Percentiles rank a stretch among this genome's conserved stretches.
Evolutionary conservation across 1,140 invertebrate genomes (phyloP).

Genomic region (Phortica variegata): DNA sequence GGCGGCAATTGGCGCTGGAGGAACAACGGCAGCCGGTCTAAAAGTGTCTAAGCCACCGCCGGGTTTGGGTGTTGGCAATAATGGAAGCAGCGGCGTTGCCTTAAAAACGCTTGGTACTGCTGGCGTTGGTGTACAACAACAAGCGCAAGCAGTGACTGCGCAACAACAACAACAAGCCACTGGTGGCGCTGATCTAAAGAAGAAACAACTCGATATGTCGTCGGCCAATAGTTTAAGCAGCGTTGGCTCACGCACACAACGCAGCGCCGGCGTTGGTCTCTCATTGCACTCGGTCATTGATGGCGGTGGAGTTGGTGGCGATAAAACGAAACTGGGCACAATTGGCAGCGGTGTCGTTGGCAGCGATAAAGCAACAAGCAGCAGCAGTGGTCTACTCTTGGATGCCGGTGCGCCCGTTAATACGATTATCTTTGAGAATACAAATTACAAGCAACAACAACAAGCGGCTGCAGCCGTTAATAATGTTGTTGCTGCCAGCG

Average conservation of each 20-base stretch:
- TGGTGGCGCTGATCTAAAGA: no score
- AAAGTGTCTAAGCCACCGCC: slow-evolving; percentile 17
- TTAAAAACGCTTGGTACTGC: not conserved
- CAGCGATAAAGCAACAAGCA: slow-evolving; percentile 5
- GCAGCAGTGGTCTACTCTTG: slow-evolving; percentile 17
- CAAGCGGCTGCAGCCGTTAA: slow-evolving; percentile 62
- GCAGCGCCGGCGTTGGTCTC: not conserved
- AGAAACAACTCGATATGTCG: no score
- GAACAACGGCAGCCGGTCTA: slow-evolving; percentile 10
- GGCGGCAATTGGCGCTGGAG: slow-evolving; percentile 20
- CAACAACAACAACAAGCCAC: no score
- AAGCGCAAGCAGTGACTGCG: slow-evolving; percentile 1
- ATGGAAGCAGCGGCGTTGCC: not conserved
- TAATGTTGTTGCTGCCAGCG: slow-evolving; percentile 20
- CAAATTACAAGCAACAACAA: slow-evolving; percentile 76
- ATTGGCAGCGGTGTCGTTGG: not conserved
- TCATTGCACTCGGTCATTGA: slow-evolving; percentile 8
- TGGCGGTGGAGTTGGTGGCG: slow-evolving; percentile 21
- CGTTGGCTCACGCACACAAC: not conserved
- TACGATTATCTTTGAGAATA: slow-evolving; percentile 90
- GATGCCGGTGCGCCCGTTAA: slow-evolving; percentile 69
- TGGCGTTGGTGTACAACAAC: not conserved
- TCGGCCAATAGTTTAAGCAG: slow-evolving; percentile 11
- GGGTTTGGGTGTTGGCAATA: slow-evolving; percentile 2
- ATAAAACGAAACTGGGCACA: slow-evolving; percentile 8